phyloP scores from a whole-genome alignment of 2,888 invertebrate species.

The Ommatoiulus sabulosus region DNA sequence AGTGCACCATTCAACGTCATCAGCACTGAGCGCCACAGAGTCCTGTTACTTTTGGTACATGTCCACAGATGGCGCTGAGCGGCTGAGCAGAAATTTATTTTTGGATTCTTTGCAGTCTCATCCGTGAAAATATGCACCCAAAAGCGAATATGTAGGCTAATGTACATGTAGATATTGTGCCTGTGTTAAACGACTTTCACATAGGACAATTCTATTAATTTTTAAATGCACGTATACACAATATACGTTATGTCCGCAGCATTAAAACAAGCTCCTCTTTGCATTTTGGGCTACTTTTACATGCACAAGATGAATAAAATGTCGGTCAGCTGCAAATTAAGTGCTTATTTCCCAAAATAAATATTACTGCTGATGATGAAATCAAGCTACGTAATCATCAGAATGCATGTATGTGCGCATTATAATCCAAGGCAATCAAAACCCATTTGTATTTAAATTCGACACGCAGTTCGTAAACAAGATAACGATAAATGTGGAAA shows the following conservation, averaged over 20 bases:
- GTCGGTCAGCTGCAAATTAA: background rate
- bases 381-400: background rate
- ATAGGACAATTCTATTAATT: background rate
- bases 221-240: background rate
- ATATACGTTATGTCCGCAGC: background rate
- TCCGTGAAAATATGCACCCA: too few relatives aligned
- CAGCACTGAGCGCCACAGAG: too few relatives aligned
- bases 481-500: background rate
- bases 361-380: background rate
- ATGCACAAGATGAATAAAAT: background rate
- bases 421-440: background rate
- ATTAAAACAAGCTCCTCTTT: conserved; percentile 7
- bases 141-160: too few relatives aligned
- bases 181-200: background rate
- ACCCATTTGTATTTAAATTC: conserved; percentile 15
- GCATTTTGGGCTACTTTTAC: background rate
- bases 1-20: too few relatives aligned
- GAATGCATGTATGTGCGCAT: background rate
- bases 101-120: too few relatives aligned
- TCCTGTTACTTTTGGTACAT: too few relatives aligned
- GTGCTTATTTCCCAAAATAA: background rate
- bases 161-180: too few relatives aligned
- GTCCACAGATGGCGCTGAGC: too few relatives aligned
- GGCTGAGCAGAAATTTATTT: too few relatives aligned
- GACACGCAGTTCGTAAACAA: background rate